Evolutionary conservation across 2,888 invertebrate genomes (phyloP), one percentile per base, ranked within the genome.

Genomic region (Lacanobia wlatinum): DNA sequence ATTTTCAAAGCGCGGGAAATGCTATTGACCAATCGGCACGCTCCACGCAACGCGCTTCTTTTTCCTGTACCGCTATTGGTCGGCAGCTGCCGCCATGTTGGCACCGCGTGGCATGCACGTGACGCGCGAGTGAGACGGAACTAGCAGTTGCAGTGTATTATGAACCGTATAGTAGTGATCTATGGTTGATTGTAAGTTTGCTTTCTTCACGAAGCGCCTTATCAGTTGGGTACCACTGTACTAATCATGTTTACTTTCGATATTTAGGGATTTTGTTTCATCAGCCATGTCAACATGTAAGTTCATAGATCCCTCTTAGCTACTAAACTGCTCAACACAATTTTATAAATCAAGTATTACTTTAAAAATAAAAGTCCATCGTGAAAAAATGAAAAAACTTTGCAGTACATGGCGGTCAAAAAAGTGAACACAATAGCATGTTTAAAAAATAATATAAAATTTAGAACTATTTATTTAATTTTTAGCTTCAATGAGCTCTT

Each of bases 371-470:
- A 38, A 40, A 14, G 7, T 46, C 7, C 3, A 28, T 59, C 8
- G n/a, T n/a, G n/a, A n/a, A n/a, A 18, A 16, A 23, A 3, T 10
- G 23, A 34, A 1, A 9, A 28, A n/a, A 61, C 59, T 28, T 28
- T 46, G 10, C 18, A 28, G 28, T 60, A n/a, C 64, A 64, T 70
- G 73, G 77, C 73, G 73, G 67, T 73, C 81, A 80, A 77, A 80
- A 72, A 55, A 55, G 34, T 76, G 81, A 80, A 80, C 73, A 81
- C 80, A 73, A 53, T 67, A 68, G 48, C 50, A 56, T 71, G 18
- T 79, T 68, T 79, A 50, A 21, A n/a, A 59, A 79, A 65, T 59
- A 68, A 59, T 65, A 64, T 67, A 61, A 69, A 71, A 55, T 80
- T 55, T 78, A 62, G 69, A 63, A 71, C 6, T 38, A 55, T 65